phyloP scores from a whole-genome alignment of 2,888 invertebrate genomes.

The Acanthosepion pharaonis region DNA sequence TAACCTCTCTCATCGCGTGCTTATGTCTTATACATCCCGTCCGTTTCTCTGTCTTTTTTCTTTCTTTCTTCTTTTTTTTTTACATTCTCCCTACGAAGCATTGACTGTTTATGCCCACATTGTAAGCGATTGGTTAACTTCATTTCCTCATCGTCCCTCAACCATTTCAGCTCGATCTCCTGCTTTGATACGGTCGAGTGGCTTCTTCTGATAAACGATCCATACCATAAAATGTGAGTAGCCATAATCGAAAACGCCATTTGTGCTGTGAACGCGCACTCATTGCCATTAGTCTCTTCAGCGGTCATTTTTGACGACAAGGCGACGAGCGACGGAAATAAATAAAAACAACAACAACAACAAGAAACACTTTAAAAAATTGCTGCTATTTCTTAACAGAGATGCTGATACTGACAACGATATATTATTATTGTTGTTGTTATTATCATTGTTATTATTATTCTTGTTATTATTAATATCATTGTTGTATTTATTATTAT shows the following conservation, averaged over 20 bases:
- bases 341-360: no score
- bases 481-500: no score
- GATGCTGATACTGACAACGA: no score
- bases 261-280: background rate
- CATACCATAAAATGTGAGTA: background rate
- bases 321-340: no score
- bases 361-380: no score
- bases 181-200: background rate
- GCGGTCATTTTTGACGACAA: background rate
- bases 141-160: background rate
- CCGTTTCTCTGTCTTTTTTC: background rate
- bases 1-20: background rate
- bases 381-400: no score
- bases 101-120: background rate
- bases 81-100: background rate
- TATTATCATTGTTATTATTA: no score
- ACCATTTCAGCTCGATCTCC: background rate
- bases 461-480: no score
- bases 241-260: background rate
- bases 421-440: no score
- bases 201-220: background rate
- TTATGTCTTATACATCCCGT: background rate
- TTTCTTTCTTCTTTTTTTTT: background rate
- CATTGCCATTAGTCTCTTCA: background rate
- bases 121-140: background rate